Evolutionary conservation across 2,113 vertebrate species (phyloP).

Genomic region (Saguinus imperator): DNA sequence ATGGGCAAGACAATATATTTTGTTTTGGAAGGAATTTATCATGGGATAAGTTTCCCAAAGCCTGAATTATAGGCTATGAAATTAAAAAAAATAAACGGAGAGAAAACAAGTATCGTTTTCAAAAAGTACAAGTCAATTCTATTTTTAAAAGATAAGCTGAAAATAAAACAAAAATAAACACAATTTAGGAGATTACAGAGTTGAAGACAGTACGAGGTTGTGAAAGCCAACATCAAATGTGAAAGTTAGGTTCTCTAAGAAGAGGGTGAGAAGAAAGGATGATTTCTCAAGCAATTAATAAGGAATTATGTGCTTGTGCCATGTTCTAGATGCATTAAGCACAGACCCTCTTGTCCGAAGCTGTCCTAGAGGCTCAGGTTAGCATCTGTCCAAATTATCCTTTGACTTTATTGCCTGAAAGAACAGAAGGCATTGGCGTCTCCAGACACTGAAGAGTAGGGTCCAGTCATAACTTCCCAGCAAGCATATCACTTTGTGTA

Average conservation of each 20-base stretch:
- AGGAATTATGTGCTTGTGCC: not conserved
- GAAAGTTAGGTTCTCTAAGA: not conserved
- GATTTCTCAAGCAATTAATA: not conserved
- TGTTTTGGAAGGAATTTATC: slow-evolving; percentile 7
- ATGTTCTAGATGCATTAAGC: not conserved
- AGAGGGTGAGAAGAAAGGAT: not conserved
- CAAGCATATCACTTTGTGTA: not conserved
- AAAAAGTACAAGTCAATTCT: not conserved
- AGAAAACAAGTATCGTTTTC: not conserved
- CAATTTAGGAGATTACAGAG: not conserved
- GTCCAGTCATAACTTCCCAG: not conserved
- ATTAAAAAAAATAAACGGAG: slow-evolving; percentile 18
- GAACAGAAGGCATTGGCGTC: not conserved
- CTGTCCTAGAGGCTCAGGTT: not conserved
- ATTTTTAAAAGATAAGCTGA: not conserved
- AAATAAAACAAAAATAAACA: slow-evolving; percentile 26
- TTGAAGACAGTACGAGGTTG: not conserved
- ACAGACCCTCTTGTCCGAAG: not conserved
- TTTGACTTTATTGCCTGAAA: slow-evolving; percentile 1
- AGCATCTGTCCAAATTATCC: not conserved
- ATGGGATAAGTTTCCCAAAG: slow-evolving; percentile 6
- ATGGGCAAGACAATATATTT: not conserved
- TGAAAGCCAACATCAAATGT: not conserved
- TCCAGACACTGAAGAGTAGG: slow-evolving; percentile 13
- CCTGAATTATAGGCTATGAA: slow-evolving; percentile 30